phyloP scores from a whole-genome alignment of 2,113 vertebrate species.

The Garra rufa region DNA sequence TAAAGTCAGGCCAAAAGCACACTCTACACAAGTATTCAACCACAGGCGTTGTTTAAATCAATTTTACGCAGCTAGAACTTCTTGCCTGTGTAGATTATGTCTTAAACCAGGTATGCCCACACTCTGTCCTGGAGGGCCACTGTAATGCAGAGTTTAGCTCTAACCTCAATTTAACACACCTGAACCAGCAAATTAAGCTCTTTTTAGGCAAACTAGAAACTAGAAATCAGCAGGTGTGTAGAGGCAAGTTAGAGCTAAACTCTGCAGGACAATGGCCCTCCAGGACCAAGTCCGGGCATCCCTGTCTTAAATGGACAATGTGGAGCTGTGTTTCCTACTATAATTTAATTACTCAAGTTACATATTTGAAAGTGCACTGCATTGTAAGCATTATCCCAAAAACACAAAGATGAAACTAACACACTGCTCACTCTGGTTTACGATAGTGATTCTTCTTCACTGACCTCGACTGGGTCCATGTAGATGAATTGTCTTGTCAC shows the following conservation, averaged over 20 bases:
- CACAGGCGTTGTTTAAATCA: neutral
- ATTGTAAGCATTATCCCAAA: neutral
- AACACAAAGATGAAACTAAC: neutral
- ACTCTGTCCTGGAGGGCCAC: too few species aligned
- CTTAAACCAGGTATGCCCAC: neutral
- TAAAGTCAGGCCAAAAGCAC: neutral
- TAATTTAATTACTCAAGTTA: neutral
- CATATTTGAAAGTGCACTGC: slow-evolving; percentile 4
- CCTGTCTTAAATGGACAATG: neutral
- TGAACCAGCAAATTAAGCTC: too few species aligned
- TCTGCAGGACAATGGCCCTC: too few species aligned
- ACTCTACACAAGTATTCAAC: neutral
- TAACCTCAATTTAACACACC: too few species aligned
- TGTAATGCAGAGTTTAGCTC: too few species aligned
- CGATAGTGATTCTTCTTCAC: neutral
- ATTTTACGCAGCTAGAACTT: neutral
- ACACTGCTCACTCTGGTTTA: neutral
- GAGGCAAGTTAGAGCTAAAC: too few species aligned
- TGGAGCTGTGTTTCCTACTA: neutral
- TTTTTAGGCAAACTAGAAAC: too few species aligned
- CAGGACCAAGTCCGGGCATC: too few species aligned
- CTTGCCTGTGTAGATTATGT: neutral
- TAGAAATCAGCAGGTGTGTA: too few species aligned
- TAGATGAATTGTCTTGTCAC: slow-evolving; percentile 13
- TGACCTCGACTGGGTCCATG: neutral